Evolutionary conservation across 2,113 vertebrate species (phyloP), one percentile per base, ranked within the genome.

Genomic region (Cyanoramphus novaezelandiae): DNA sequence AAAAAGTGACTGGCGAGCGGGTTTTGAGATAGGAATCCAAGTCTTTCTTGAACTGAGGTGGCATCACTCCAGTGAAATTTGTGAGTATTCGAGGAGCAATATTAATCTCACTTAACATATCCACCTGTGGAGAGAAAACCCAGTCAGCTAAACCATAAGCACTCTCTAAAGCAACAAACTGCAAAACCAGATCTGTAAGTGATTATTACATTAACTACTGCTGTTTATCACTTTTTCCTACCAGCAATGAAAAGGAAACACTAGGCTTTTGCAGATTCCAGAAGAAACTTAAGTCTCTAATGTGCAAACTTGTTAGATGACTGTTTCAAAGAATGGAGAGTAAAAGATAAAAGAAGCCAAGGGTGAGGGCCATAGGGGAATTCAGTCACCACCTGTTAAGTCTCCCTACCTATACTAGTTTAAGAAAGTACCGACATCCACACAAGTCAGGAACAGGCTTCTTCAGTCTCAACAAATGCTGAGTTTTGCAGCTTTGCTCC

Each of bases 11-110:
- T 0, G 99, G 99, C 11, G 99, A 99, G 11, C 99, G 99, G 2
- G 99, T 99, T 98, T 99, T 99, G 92, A 99, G 98, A 97, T 99
- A 99, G 6, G 99, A 99, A 98, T 99, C 99, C 98, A 99, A 97
- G 89, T 99, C 99, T 97, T 99, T 99, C 98, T 99, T 99, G 97
- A 99, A 99, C 97, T 99, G 99, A 83, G 99, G 99, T 28, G 99
- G 99, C 99, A 99, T 99, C 84, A 99, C 99, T 59, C 99, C 99
- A 33, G 99, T 99, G 96, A 99, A 99, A 97, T 99, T 99, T 4
- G 99, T 99, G 96, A 99, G 99, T 94, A 99, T 99, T 41, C 99
- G 98, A 18, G 99, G 99, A 64, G 99, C 99, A 11, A 99, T 99
- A 93, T 99, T 99, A 92, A 99, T 99, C 97, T 99, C 99, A 84